Evolutionary conservation across 1,140 invertebrate genomes (phyloP).

Genomic region (Teleopsis dalmanni): DNA sequence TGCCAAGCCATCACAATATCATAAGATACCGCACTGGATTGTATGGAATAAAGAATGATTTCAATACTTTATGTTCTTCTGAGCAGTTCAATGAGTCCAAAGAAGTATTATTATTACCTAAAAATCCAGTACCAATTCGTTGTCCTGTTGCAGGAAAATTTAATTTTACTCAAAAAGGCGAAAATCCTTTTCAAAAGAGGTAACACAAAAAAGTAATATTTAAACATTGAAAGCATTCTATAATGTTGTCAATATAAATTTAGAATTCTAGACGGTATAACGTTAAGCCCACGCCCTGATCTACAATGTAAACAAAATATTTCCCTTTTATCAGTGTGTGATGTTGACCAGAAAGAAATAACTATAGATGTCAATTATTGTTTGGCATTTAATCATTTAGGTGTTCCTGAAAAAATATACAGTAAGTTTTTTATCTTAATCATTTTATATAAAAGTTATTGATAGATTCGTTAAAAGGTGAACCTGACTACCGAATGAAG

Average conservation of each 20-base stretch:
- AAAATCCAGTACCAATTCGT: constrained; percentile 83
- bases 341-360: constrained; percentile 88
- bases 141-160: constrained; percentile 96
- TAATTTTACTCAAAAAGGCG: constrained; percentile 82
- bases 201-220: constrained; percentile 11
- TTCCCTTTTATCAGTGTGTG: constrained; percentile 90
- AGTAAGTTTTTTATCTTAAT: constrained; percentile 37
- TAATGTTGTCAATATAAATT: constrained; percentile 1
- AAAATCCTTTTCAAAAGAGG: constrained; percentile 78
- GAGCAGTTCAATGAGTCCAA: constrained; percentile 81
- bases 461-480: constrained; percentile 50
- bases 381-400: constrained; percentile 89
- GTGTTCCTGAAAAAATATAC: constrained; percentile 88
- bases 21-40: constrained; percentile 84
- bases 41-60: constrained; percentile 82
- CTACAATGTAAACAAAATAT: constrained; percentile 90
- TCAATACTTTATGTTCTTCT: constrained; percentile 89
- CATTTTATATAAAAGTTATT: neutral
- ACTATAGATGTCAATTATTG: constrained; percentile 92
- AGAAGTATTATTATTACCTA: constrained; percentile 80
- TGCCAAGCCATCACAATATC: constrained; percentile 91
- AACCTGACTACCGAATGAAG: constrained; percentile 93
- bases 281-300: constrained; percentile 82
- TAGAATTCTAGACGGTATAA: constrained; percentile 88
- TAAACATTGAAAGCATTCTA: constrained; percentile 1